Evolutionary conservation across 1,140 invertebrate genomes (phyloP), one percentile per base, ranked within the genome.

Genomic region (Drosophila pallidifrons): DNA sequence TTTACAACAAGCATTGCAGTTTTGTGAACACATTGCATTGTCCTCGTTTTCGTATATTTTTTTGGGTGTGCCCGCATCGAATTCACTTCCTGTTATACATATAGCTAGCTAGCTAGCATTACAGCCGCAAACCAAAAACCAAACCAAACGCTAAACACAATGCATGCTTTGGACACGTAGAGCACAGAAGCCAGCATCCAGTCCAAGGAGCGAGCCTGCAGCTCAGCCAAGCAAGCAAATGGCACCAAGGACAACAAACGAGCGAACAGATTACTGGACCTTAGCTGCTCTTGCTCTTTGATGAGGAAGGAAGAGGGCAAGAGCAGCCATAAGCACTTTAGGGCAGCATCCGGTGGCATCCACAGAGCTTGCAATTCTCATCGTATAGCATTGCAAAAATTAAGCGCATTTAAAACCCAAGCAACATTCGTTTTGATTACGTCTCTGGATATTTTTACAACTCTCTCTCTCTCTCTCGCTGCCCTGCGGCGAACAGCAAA

Each of bases 351-450:
- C 76, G 75, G 63, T 65, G 61, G 54, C 70, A 78, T 5, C 51
- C 60, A 20, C n/a, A 16, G 28, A 28, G 46, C 30, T 25, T 4
- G 20, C 20, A 25, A 63, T 68, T 74, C 7, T 32, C 5, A 8
- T 32, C 32, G 32, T 32, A 38, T 8, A 38, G 45, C 68, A 65
- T 72, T 67, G 70, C 82, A 63, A 67, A 71, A 87, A 89, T 83
- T 87, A 89, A 87, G 77, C 85, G 73, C 80, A 80, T 88, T 78
- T 65, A 79, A 80, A 88, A 82, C 52, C 73, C 64, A 63, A 74
- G 74, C 69, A 75, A 76, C 65, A 80, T 75, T 88, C 66, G 77
- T 75, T 78, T 77, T 75, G 83, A 87, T 87, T 83, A 71, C 75
- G 59, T 49, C n/a, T 49, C 58, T 51, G 61, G 70, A 58, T 81